Base-by-base conservation (phyloP, 2,888 invertebrate genomes). In the Saturnia pavonia region DNA sequence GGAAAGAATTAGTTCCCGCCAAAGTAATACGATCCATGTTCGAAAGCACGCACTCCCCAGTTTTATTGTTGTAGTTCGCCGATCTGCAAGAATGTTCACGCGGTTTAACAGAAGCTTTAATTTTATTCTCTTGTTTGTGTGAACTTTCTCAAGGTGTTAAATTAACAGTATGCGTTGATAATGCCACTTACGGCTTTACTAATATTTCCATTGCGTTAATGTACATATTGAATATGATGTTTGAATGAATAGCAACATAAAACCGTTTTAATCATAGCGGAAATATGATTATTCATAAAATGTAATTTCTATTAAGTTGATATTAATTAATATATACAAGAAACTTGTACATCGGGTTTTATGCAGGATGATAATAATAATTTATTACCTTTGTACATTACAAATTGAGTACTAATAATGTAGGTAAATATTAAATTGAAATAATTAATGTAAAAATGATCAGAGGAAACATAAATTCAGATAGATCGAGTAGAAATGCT, bases 11-110 rank as follows among this genome's bases (percentile, higher is more conserved):
- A 71, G 96, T 96, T 78, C 98, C 97, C 73, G 97, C 97, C 83
- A 98, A 95, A 70, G 98, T 98, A 90, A 98, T 96, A 79, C 98
- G 96, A 94, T 98, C 98, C 98, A 98, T 98, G 91, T 97, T 97
- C 75, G 97, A 98, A 82, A 98, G 94, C 87, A 97, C 96, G 93
- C 98, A 98, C 86, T 96, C 96, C 76, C 97, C 97, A 75, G 97
- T 97, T 77, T 95, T 96, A 92, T 97, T 97, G 92, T 96, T 96
- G 94, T 96, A 98, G 94, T 97, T 98, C 83, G 98, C 97, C 82
- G 98, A 98, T 95, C 98, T 98, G 96, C 80, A 92, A 93, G 89
- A 90, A 91, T 80, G 85, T 85, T 86, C 81, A 84, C 83, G 83
- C 79, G 80, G 85, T 85, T 88, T 83, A 87, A 81, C 83, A 85